Conservation (phyloP, 1,140 invertebrate species). For the Drosophila malerkotliana region DNA sequence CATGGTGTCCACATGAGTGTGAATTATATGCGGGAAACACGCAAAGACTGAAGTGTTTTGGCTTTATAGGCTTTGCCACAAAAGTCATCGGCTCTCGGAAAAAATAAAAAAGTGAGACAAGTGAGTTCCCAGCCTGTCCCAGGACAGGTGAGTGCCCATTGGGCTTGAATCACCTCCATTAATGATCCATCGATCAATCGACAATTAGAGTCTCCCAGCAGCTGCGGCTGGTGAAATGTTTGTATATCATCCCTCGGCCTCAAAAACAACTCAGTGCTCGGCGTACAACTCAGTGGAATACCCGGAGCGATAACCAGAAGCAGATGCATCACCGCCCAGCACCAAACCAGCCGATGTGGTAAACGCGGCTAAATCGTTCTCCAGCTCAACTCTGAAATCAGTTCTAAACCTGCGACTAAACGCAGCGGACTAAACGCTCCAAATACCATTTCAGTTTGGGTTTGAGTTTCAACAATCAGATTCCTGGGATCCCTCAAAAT, state of each 20-base stretch:
- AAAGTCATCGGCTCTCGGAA: neutral
- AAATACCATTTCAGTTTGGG: neutral
- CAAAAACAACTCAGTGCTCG: slow-evolving; percentile 3
- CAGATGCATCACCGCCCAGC: slow-evolving; percentile 49
- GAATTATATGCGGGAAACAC: neutral
- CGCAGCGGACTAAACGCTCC: slow-evolving; percentile 11
- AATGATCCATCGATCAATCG: slow-evolving; percentile 18
- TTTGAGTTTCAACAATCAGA: neutral
- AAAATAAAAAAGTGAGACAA: neutral
- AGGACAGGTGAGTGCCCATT: neutral
- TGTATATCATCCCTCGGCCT: neutral
- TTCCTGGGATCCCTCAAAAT: neutral
- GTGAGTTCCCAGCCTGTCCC: neutral
- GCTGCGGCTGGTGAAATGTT: neutral
- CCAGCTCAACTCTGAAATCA: slow-evolving; percentile 37
- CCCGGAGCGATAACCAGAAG: slow-evolving; percentile 36
- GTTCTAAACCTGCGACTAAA: slow-evolving; percentile 39
- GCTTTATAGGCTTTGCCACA: neutral
- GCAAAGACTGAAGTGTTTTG: neutral
- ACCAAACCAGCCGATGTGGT: neutral
- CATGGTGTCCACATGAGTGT: neutral
- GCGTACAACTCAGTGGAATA: slow-evolving; percentile 10
- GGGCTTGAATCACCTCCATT: slow-evolving; percentile 33
- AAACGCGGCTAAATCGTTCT: slow-evolving; percentile 18
- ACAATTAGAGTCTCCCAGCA: slow-evolving; percentile 37